These are phyloP conservation scores for Scaptodrosophila latifasciaeformis DNA, from an alignment of 2,888 invertebrate genomes.

Conservation along the genomic window DNA sequence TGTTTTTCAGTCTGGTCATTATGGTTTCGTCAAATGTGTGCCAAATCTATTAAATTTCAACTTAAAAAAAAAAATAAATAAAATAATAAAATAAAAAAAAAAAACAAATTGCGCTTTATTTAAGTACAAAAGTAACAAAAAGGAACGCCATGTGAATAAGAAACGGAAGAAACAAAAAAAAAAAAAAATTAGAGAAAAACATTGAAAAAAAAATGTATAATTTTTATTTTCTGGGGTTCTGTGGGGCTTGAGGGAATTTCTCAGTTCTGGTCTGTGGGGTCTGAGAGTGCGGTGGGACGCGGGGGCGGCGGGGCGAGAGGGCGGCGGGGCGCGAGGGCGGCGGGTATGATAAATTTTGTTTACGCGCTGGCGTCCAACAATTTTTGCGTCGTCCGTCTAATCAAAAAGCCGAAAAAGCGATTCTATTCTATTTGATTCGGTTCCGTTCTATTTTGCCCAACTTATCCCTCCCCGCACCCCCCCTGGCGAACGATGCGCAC, in stretches of 20 bases:
- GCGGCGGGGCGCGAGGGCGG: conserved; percentile 18
- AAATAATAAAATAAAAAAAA: conserved; percentile 13
- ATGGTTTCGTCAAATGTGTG: conserved; percentile 53
- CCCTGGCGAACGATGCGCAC: no score
- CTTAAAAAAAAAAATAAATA: conserved; percentile 52
- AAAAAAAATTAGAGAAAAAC: neutral
- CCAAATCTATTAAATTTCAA: conserved; percentile 68
- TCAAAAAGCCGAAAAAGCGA: conserved; percentile 13
- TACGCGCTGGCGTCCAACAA: conserved; percentile 51
- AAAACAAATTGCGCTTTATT: conserved; percentile 62
- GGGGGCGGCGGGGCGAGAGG: neutral
- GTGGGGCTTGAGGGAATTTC: neutral
- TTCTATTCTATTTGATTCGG: no score
- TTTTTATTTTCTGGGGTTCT: no score
- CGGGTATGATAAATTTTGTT: conserved; percentile 35
- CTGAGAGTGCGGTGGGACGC: conserved; percentile 13
- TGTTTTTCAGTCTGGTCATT: conserved; percentile 28
- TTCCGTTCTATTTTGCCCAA: no score
- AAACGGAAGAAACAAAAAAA: conserved; percentile 1
- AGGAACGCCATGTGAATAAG: conserved; percentile 24
- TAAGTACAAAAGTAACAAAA: conserved; percentile 62
- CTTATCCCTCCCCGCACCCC: no score
- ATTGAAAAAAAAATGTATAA: neutral
- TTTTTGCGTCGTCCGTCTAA: conserved; percentile 52
- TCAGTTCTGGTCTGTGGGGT: conserved; percentile 14